phyloP scores from a whole-genome alignment of 1,140 invertebrate genomes.

The Diabrotica undecimpunctata region DNA sequence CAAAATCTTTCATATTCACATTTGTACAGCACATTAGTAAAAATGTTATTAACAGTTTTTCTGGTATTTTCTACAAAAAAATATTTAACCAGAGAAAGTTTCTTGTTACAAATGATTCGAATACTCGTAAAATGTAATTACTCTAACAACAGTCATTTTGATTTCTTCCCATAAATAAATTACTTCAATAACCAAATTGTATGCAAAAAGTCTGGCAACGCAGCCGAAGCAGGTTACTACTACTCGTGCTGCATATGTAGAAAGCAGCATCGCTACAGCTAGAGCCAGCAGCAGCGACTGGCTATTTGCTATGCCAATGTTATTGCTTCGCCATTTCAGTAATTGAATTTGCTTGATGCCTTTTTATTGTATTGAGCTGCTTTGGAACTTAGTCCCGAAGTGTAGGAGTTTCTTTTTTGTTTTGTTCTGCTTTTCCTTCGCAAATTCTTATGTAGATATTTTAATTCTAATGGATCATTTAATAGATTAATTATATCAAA shows the following conservation, averaged over 20 bases:
- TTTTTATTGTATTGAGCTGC: conserved; percentile 14
- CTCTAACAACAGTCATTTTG: too few species aligned
- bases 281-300: not conserved
- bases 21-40: too few species aligned
- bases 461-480: too few species aligned
- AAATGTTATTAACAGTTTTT: too few species aligned
- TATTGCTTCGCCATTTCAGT: conserved; percentile 21
- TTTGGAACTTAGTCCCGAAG: not conserved
- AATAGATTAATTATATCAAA: too few species aligned
- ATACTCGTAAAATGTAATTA: too few species aligned
- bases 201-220: conserved; percentile 9
- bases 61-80: too few species aligned
- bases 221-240: conserved; percentile 29
- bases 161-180: too few species aligned
- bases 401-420: not conserved
- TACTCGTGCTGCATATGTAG: conserved; percentile 31
- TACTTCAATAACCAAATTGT: not conserved
- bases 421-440: not conserved
- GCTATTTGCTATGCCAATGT: conserved; percentile 24
- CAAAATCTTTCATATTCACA: too few species aligned
- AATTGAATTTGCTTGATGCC: conserved; percentile 19
- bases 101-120: too few species aligned
- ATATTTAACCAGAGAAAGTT: too few species aligned
- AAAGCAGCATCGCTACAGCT: conserved; percentile 6
- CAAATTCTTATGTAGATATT: too few species aligned